Evolutionary conservation across 1,140 invertebrate genomes (phyloP).

Genomic region (Lasioglossum albipes): DNA sequence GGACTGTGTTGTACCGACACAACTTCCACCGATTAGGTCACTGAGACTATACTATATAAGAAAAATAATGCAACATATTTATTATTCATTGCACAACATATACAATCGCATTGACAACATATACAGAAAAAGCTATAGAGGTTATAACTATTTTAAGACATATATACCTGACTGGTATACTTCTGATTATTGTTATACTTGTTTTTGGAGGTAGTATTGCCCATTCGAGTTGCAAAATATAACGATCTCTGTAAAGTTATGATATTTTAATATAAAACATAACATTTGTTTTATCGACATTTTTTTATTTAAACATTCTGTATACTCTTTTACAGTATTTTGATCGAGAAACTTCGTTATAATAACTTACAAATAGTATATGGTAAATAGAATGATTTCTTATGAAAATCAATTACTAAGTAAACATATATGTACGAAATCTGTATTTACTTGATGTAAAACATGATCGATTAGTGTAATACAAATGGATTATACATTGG

Average conservation of each 20-base stretch:
- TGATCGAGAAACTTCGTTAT: background rate
- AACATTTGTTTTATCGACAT: conserved; percentile 4
- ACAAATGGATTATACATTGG: background rate
- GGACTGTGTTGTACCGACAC: conserved; percentile 62
- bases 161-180: conserved; percentile 72
- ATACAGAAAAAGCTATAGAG: conserved; percentile 2
- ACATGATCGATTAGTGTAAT: background rate
- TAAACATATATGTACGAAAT: background rate
- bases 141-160: conserved; percentile 32
- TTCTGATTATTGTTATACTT: conserved; percentile 63
- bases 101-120: background rate
- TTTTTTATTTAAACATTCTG: background rate
- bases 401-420: conserved; percentile 18
- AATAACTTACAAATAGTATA: background rate
- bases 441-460: background rate
- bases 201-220: conserved; percentile 70
- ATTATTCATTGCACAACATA: background rate
- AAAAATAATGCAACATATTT: conserved; percentile 35
- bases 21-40: conserved; percentile 69
- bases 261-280: background rate
- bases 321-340: background rate
- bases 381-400: background rate
- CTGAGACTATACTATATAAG: conserved; percentile 71
- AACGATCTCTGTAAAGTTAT: background rate
- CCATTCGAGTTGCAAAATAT: conserved; percentile 66